Conservation (phyloP, 2,797 vertebrate species). For the Anas bernieri region DNA sequence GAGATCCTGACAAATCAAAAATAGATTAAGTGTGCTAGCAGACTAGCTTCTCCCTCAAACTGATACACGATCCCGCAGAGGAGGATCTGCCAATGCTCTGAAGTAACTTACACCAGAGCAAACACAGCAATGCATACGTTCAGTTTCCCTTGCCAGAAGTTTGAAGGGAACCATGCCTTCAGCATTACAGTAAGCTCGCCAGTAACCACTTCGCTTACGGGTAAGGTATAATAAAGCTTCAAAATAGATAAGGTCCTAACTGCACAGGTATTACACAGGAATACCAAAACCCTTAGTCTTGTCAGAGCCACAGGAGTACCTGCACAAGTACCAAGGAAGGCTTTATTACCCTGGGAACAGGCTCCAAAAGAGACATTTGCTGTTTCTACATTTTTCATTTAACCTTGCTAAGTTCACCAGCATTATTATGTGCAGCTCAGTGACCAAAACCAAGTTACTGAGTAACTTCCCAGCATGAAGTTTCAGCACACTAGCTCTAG, state of each 20-base stretch:
- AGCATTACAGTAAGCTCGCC: background rate
- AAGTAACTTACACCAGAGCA: background rate
- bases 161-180: background rate
- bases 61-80: background rate
- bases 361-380: background rate
- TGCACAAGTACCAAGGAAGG: background rate
- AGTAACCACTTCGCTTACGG: background rate
- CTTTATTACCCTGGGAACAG: background rate
- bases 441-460: background rate
- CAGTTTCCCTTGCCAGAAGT: background rate
- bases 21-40: conserved; percentile 22
- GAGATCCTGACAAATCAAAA: conserved; percentile 29
- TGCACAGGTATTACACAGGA: background rate
- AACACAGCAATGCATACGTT: background rate
- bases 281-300: background rate
- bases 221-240: background rate
- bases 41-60: background rate
- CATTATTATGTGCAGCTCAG: background rate
- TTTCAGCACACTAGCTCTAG: background rate
- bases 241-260: background rate
- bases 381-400: background rate
- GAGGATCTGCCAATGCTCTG: background rate
- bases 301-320: background rate
- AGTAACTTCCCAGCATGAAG: background rate
- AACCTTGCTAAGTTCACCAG: background rate